phyloP scores from a whole-genome alignment of 2,797 vertebrate species.

The Loris lydekkerianus region DNA sequence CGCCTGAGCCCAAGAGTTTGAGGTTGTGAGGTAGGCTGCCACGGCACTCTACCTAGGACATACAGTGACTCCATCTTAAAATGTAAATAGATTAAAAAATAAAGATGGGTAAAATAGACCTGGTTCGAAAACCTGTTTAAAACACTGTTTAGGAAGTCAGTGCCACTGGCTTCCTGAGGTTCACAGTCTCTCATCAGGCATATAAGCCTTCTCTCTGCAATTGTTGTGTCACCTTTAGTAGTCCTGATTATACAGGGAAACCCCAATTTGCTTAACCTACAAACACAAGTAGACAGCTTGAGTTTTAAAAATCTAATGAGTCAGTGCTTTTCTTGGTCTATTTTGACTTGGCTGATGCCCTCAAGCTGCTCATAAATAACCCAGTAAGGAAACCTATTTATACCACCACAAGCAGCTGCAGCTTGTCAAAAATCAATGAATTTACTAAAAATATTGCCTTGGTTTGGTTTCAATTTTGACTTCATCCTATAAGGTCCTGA shows the following conservation, averaged over 20 bases:
- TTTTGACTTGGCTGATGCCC: not conserved
- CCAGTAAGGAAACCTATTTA: conserved; percentile 25
- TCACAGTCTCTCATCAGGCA: not conserved
- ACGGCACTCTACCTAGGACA: too few relatives aligned
- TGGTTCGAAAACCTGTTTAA: not conserved
- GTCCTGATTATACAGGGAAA: not conserved
- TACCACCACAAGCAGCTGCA: not conserved
- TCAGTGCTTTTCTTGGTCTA: not conserved
- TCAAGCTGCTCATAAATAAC: conserved; percentile 3
- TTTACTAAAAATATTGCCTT: not conserved
- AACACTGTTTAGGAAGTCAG: not conserved
- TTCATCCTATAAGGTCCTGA: not conserved
- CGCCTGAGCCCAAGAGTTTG: too few relatives aligned
- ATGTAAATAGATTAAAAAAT: too few relatives aligned
- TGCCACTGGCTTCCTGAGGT: not conserved
- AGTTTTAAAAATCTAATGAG: not conserved
- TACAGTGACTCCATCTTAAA: too few relatives aligned
- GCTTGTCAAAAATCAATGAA: conserved; percentile 1
- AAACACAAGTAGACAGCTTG: not conserved
- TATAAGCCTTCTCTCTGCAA: not conserved
- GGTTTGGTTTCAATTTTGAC: conserved; percentile 22
- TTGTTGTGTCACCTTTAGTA: not conserved
- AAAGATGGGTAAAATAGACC: not conserved
- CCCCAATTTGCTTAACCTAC: conserved; percentile 8
- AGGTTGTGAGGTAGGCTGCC: too few relatives aligned